Evolutionary conservation across 2,797 vertebrate genomes (phyloP).

Genomic region (Intellagama lesueurii): DNA sequence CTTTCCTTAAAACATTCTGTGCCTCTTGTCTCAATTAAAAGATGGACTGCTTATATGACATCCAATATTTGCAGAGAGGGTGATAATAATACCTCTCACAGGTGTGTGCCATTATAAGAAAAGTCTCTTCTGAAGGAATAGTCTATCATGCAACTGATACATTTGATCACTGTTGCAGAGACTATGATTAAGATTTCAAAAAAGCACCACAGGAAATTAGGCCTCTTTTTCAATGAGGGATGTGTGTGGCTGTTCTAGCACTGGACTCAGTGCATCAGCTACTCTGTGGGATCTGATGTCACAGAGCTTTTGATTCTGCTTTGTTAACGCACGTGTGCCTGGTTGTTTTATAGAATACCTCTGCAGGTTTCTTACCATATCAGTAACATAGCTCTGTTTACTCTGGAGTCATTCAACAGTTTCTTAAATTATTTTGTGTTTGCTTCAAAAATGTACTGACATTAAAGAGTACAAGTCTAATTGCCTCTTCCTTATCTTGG

Average conservation of each 20-base stretch:
- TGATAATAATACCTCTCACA: not conserved
- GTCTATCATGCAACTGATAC: conserved; percentile 38
- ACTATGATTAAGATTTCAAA: conserved; percentile 62
- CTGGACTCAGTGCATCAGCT: not conserved
- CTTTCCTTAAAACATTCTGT: not conserved
- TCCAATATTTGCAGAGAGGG: conserved; percentile 26
- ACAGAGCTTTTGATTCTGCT: not conserved
- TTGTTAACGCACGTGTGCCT: not conserved
- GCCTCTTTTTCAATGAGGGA: conserved; percentile 46
- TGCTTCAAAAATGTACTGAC: not conserved
- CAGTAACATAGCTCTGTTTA: not conserved
- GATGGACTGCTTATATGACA: not conserved
- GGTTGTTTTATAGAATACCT: not conserved
- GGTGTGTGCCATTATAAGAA: conserved; percentile 49
- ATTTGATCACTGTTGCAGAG: conserved; percentile 32
- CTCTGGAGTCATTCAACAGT: not conserved
- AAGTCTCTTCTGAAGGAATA: conserved; percentile 51
- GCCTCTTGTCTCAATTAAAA: not conserved
- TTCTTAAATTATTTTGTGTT: not conserved
- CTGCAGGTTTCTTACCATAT: no score
- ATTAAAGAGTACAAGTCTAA: not conserved
- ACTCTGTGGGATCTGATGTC: not conserved
- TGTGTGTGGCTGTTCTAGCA: not conserved
- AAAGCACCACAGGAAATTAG: conserved; percentile 39
- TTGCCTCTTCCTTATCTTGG: no score